phyloP scores from a whole-genome alignment of 2,113 vertebrate genomes.

The Emydocephalus ijimae region DNA sequence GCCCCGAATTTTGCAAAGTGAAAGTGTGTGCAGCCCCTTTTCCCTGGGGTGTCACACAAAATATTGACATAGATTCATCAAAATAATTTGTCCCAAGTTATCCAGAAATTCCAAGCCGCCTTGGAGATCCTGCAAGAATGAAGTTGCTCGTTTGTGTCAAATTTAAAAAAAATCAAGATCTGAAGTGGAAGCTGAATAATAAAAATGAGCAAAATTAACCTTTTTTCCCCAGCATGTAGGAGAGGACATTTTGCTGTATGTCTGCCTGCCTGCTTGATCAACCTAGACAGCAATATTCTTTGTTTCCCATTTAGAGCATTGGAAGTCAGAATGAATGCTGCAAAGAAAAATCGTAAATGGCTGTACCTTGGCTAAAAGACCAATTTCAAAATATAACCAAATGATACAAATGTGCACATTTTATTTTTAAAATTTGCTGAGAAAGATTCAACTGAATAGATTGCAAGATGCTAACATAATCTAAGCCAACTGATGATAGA shows the following conservation, averaged over 20 bases:
- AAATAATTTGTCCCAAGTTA: constrained; percentile 28
- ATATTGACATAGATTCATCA: constrained; percentile 19
- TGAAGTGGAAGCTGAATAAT: constrained; percentile 31
- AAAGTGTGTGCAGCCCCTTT: neutral
- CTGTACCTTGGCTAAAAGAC: neutral
- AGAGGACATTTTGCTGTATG: constrained; percentile 16
- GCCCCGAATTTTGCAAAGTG: neutral
- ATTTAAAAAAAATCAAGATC: constrained; percentile 38
- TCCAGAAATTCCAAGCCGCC: constrained; percentile 27
- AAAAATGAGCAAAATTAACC: constrained; percentile 45
- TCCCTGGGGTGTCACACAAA: neutral
- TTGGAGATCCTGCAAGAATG: constrained; percentile 27
- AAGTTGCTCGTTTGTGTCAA: constrained; percentile 33
- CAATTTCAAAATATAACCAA: neutral
- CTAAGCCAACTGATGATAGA: neutral
- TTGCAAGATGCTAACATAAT: constrained; percentile 19
- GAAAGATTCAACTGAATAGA: neutral
- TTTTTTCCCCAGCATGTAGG: constrained; percentile 30
- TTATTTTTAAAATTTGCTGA: neutral
- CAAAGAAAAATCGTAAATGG: neutral
- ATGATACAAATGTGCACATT: neutral
- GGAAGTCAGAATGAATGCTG: constrained; percentile 22
- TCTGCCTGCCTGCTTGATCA: constrained; percentile 28
- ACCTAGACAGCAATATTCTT: constrained; percentile 16
- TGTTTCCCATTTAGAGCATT: neutral